phyloP scores from a whole-genome alignment of 2,113 vertebrate species.

The Sebastes schlegelii region DNA sequence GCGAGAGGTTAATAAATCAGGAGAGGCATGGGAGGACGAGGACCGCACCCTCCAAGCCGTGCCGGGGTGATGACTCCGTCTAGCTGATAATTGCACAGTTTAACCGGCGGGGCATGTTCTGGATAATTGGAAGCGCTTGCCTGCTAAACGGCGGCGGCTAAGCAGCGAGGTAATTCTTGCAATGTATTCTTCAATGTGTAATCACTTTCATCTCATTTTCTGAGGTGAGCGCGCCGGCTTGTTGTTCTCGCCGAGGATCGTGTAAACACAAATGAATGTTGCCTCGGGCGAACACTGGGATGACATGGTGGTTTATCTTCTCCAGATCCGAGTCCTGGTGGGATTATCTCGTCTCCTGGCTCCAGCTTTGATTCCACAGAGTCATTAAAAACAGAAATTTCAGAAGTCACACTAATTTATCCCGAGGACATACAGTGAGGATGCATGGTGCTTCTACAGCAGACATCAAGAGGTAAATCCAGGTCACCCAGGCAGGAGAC shows the following conservation, averaged over 20 bases:
- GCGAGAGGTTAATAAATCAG: slow-evolving; percentile 59
- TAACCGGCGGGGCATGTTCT: slow-evolving; percentile 64
- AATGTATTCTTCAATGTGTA: slow-evolving; percentile 48
- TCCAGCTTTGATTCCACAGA: background rate
- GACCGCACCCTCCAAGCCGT: slow-evolving; percentile 4
- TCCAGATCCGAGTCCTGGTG: slow-evolving; percentile 12
- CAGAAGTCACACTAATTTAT: background rate
- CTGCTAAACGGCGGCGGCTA: slow-evolving; percentile 34
- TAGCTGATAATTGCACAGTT: slow-evolving; percentile 59
- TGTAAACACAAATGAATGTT: slow-evolving; percentile 26
- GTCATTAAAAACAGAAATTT: background rate
- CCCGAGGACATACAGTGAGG: background rate
- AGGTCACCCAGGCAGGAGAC: background rate
- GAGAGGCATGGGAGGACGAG: background rate
- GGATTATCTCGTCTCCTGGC: background rate
- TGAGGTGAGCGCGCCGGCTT: background rate
- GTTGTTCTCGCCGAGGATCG: slow-evolving; percentile 11
- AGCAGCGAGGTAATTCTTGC: slow-evolving; percentile 43
- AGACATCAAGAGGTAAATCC: background rate
- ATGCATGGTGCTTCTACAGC: background rate
- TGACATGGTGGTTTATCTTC: background rate
- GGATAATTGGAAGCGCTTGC: slow-evolving; percentile 61
- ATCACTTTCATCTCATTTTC: slow-evolving; percentile 45
- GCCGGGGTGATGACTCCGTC: slow-evolving; percentile 54
- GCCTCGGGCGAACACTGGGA: background rate